A percentile compares a stretch with the other conserved stretches of the same genome.
These are phyloP conservation scores for Choloepus didactylus DNA, from an alignment of 2,797 vertebrate genomes.

Conservation along the genomic window DNA sequence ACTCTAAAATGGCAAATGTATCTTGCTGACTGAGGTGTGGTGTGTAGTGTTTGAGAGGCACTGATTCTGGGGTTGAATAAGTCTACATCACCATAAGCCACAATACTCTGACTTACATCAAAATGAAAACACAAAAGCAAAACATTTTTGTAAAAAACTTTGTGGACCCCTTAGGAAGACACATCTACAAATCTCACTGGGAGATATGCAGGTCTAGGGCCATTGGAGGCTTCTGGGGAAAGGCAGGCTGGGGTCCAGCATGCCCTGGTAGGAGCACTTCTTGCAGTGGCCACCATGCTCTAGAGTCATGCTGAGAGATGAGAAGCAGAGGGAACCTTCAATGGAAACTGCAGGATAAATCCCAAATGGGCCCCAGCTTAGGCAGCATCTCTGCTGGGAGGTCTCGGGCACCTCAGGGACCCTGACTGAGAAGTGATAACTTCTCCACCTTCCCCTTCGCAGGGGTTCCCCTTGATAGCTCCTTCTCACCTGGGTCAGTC, in stretches of 20 bases:
- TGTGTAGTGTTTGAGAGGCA: background rate
- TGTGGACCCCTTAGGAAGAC: background rate
- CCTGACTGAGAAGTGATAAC: background rate
- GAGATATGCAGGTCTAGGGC: background rate
- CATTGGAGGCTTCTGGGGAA: background rate
- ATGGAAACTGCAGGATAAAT: background rate
- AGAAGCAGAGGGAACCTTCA: background rate
- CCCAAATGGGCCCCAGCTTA: background rate
- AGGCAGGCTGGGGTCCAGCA: background rate
- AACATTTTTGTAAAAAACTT: background rate
- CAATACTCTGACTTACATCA: background rate
- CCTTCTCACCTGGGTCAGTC: background rate
- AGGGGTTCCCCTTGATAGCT: background rate
- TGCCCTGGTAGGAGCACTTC: background rate
- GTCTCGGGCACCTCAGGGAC: background rate
- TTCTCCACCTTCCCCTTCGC: background rate
- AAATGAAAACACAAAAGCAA: slow-evolving; percentile 7
- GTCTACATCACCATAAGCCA: background rate
- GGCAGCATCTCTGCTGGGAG: background rate
- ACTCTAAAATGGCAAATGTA: background rate
- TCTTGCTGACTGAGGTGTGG: background rate
- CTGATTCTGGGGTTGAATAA: background rate
- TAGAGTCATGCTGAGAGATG: background rate
- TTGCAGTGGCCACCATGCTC: background rate
- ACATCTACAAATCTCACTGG: background rate